Conservation (phyloP, 92 coral and sea anemone genomes). For the Parazoanthus swiftii region DNA sequence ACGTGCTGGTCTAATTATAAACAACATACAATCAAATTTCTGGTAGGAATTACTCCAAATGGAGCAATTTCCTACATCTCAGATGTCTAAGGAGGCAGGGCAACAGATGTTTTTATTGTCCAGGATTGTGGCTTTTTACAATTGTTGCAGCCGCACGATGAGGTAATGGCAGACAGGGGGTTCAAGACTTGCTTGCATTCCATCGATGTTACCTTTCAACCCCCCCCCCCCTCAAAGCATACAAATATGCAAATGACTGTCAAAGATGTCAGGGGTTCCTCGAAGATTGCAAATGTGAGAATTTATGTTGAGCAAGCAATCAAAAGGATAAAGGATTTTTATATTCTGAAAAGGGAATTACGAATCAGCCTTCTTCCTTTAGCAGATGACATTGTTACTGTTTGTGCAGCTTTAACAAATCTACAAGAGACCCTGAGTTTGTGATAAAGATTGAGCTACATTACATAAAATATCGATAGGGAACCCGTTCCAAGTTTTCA, state of each 20-base stretch:
- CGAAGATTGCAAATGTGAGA: conserved; percentile 44
- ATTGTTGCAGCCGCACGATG: conserved; percentile 25
- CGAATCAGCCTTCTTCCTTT: background rate
- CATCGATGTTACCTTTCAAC: background rate
- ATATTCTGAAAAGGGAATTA: background rate
- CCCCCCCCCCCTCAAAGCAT: background rate
- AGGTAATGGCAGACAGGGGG: conserved; percentile 42
- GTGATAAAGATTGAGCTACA: too few species aligned
- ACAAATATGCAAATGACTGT: conserved; percentile 20
- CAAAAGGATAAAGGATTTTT: background rate
- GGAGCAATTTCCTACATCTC: conserved; percentile 40
- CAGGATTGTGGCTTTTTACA: conserved; percentile 35
- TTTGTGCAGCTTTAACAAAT: background rate
- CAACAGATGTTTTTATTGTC: conserved; percentile 28
- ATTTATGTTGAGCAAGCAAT: background rate
- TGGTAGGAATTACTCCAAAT: conserved; percentile 38
- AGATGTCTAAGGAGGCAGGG: conserved; percentile 37
- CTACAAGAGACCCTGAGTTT: background rate
- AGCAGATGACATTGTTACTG: background rate
- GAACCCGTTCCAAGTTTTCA: too few species aligned
- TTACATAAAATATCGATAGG: too few species aligned
- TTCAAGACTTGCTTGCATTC: conserved; percentile 24
- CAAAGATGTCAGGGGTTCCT: conserved; percentile 24
- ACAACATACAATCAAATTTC: conserved; percentile 39
- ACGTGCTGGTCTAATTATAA: background rate